Conservation (phyloP, 2,113 vertebrate species). For the Myodes glareolus region DNA sequence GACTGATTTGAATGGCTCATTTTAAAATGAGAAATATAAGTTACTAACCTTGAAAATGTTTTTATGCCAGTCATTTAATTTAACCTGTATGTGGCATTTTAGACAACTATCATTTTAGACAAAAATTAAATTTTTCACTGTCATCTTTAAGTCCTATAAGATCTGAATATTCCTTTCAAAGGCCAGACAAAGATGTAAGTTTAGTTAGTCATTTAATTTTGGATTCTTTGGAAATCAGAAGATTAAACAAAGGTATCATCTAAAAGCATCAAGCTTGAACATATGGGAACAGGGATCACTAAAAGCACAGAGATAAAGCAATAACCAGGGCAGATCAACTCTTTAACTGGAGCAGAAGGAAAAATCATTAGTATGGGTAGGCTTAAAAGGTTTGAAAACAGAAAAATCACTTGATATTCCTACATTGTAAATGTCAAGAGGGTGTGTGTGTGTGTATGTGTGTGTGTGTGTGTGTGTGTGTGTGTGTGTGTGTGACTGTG, state of each 20-base stretch:
- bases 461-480: neutral
- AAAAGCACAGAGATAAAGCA: neutral
- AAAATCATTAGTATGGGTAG: neutral
- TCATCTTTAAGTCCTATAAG: neutral
- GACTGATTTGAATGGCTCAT: neutral
- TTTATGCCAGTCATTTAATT: neutral
- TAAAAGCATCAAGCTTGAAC: neutral
- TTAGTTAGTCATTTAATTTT: conserved; percentile 3
- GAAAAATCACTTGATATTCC: neutral
- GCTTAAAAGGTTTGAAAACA: neutral
- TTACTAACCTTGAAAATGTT: conserved; percentile 26
- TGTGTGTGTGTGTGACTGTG: neutral
- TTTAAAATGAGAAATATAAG: neutral
- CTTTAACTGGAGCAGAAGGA: neutral
- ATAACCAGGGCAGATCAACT: neutral
- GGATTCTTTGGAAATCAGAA: neutral
- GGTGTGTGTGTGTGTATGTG: no score
- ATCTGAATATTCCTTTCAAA: neutral
- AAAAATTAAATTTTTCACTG: neutral
- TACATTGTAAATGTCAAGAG: neutral
- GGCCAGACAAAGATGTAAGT: neutral
- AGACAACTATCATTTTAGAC: neutral
- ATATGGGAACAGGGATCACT: neutral
- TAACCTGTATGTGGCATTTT: neutral
- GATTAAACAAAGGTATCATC: neutral